Base-by-base conservation (phyloP, 2,113 vertebrate genomes). In the Gasterosteus nipponicus region DNA sequence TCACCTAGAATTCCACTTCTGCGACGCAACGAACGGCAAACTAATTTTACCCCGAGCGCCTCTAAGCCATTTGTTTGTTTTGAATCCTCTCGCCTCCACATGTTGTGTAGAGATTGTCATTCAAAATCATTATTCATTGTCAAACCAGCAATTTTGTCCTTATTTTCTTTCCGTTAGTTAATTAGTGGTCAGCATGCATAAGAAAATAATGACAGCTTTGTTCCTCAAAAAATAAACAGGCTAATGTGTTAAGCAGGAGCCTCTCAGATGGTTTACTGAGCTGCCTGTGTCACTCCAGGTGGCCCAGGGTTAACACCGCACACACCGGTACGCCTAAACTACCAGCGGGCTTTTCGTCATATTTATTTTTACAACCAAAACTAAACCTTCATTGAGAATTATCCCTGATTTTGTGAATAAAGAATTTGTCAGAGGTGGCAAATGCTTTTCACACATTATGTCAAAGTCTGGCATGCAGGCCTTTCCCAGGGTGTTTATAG, bases 181-280 rank as follows among this genome's bases (percentile, higher is more conserved):
- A 86, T 70, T 69, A 83, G 19, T 35, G 61, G 81, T 78, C 75
- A 77, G 31, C 60, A 61, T 66, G 59, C 57, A 51, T 54, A 42
- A 77, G 65, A 86, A 78, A 83, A 85, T 75, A 81, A 7, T 14
- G 47, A 39, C 73, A 74, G 73, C 51, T 74, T 69, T 70, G 64
- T 85, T 82, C 80, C 57, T 82, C 69, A 81, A 61, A 87, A 91
- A 92, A 91, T 73, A 91, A 91, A 89, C 77, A 87, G 63, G 44
- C 57, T 80, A 66, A 85, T 78, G 82, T 82, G 60, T 82, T 49
- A 66, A 85, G 69, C 81, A 77, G 77, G 42, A 82, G 75, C 12
- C 69, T 69, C 66, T 84, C 86, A 29, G 68, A 81, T 59, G 65
- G 73, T 67, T 73, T 31, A 44, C 62, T 56, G 74, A 74, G 64